These are phyloP conservation scores for Zygothrica quintamaculata DNA, from an alignment of 2,888 invertebrate genomes.

Conservation along the genomic window DNA sequence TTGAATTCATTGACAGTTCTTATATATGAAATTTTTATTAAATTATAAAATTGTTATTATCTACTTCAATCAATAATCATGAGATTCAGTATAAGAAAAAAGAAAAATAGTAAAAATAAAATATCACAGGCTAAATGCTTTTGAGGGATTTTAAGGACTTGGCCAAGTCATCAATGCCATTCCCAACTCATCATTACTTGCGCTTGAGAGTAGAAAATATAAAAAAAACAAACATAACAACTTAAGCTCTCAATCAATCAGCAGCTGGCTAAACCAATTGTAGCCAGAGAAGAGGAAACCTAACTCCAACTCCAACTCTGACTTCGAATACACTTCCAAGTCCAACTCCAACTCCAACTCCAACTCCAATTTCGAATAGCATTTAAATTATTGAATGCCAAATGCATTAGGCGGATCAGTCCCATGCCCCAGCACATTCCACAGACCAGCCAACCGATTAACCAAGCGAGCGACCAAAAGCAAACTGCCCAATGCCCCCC, in stretches of 20 bases:
- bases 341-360: conserved; percentile 17
- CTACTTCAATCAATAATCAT: not conserved
- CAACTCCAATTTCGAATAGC: conserved; percentile 33
- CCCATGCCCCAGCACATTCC: conserved; percentile 2
- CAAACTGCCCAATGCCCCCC: too few species aligned
- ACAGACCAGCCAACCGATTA: not conserved
- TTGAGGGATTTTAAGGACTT: conserved; percentile 35
- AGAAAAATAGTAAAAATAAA: conserved; percentile 29
- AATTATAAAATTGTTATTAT: too few species aligned
- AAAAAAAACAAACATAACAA: too few species aligned
- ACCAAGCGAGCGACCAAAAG: not conserved
- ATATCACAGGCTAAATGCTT: conserved; percentile 3
- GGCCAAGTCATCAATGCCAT: conserved; percentile 28
- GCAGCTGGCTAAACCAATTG: conserved; percentile 74
- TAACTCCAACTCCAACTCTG: conserved; percentile 17
- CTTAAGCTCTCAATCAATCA: conserved; percentile 70
- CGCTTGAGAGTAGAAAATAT: conserved; percentile 31
- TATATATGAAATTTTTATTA: too few species aligned
- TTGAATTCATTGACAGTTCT: too few species aligned
- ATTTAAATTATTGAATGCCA: conserved; percentile 68
- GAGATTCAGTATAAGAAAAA: conserved; percentile 19
- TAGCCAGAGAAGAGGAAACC: conserved; percentile 35
- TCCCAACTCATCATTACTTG: conserved; percentile 38
- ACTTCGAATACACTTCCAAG: conserved; percentile 35
- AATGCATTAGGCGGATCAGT: conserved; percentile 62